Evolutionary conservation across 2,888 invertebrate species (phyloP), one percentile per base, ranked within the genome.

Genomic region (Tenthredo livida): DNA sequence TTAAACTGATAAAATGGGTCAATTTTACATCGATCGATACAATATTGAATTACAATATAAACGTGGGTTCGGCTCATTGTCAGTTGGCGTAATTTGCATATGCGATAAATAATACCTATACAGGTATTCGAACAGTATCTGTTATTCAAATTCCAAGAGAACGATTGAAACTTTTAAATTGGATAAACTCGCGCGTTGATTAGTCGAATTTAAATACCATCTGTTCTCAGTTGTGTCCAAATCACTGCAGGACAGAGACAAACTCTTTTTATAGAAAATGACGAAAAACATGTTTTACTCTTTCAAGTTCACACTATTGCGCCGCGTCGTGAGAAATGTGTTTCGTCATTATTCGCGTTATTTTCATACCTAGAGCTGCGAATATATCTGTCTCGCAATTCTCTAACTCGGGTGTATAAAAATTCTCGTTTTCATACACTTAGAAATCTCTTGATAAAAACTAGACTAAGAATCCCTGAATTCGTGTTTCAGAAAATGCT

Each of bases 401-500:
- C 0, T 29, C 47, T 25, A 12, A 9, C n/a, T 43, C 33, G 0
- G 6, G 0, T 17, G 4, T 4, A 33, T 33, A 33, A 37, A 29
- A 70, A 3, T 37, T 37, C n/a, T n/a, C 17, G 17, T 4, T n/a
- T n/a, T 67, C 6, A 43, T 43, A 21, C n/a, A 12, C 9, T 10
- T 21, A 2, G 3, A 43, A 47, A 73, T 73, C 17, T 15, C 15
- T 37, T 3, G 15, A 37, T 70, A 37, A 29, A 70, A n/a, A 6
- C 2, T 0, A 50, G 54, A n/a, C 5, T 3, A 4, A 15, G 15
- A 10, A 2, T 29, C 3, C 12, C 12, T 15, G 33, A 1, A 65
- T 25, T 67, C 33, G 0, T 7, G 67, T 67, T 67, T 33, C 67
- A 67, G 67, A 77, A 78, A 70, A 90, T 89, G 88, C 88, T 89